Evolutionary conservation across 2,888 invertebrate genomes (phyloP), one percentile per base, ranked within the genome.

Genomic region (Syrista parreyssii): DNA sequence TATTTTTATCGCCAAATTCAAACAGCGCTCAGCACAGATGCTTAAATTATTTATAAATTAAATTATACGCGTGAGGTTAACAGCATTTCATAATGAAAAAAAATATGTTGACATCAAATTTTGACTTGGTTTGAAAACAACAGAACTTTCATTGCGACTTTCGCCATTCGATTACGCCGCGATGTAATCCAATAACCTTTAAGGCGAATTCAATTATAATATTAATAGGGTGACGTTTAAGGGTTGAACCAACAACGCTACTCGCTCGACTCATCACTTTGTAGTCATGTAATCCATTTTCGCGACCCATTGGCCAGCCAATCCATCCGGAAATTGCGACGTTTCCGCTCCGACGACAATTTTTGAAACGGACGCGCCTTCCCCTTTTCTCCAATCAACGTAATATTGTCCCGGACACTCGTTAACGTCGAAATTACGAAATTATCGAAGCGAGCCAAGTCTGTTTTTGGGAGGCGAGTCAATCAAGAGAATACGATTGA

Each of bases 291-390:
- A 87, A 87, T 87, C 85, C 82, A 85, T 81, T 87, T 85, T 86
- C 76, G 83, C 84, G 77, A 82, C 75, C 80, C 84, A 86, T 79
- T 82, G 86, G 80, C 76, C 81, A 78, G 36, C 76, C 76, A 81
- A 82, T 82, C 80, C 84, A 77, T 75, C 78, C 84, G 86, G 86
- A 86, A 87, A 85, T 86, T 82, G 85, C 80, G 82, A 84, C 82
- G 82, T 84, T 87, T 87, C 84, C 85, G 82, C 81, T 68, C 80
- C 75, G 71, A 31, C 73, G 82, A 74, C 34, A 79, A 77, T 83
- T 83, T 86, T 83, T 83, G 83, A 82, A 75, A n/a, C 83, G 35
- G 23, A 73, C 68, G 30, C n/a, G n/a, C 40, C 30, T n/a, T 32
- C 12, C 74, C 23, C 72, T 75, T 71, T 75, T 69, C 71, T 31